phyloP scores from a whole-genome alignment of 2,888 invertebrate genomes.

The Orthosia cruda region DNA sequence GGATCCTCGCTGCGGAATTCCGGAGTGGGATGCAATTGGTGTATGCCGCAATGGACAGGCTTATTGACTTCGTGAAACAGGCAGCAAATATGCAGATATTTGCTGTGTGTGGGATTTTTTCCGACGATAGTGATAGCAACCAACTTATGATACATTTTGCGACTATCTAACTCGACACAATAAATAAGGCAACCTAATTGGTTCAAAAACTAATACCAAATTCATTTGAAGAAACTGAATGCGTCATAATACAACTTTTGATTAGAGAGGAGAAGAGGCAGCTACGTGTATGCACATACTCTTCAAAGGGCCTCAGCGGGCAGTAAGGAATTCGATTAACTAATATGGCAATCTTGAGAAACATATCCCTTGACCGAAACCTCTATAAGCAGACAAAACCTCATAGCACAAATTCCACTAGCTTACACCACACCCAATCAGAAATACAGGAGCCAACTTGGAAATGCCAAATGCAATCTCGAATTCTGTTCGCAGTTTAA shows the following conservation, averaged over 20 bases:
- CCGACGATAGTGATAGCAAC: not conserved
- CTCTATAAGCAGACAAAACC: not conserved
- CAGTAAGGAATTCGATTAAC: not conserved
- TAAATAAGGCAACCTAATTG: not conserved
- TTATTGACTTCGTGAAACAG: not conserved
- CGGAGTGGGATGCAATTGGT: conserved; percentile 77
- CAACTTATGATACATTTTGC: not conserved
- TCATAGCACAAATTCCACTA: conserved; percentile 3
- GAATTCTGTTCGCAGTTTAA: conserved; percentile 52
- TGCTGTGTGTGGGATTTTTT: not conserved
- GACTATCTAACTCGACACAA: too few species aligned
- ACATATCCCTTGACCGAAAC: not conserved
- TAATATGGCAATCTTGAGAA: not conserved
- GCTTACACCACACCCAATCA: conserved; percentile 59
- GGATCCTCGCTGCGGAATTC: conserved; percentile 80
- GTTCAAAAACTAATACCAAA: not conserved
- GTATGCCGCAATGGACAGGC: conserved; percentile 66
- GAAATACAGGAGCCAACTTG: conserved; percentile 60
- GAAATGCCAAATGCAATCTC: conserved; percentile 65
- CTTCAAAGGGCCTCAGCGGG: not conserved
- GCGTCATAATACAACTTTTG: not conserved
- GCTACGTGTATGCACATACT: not conserved
- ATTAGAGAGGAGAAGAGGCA: not conserved
- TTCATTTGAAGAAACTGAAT: too few species aligned
- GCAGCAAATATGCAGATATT: too few species aligned